Evolutionary conservation across 2,113 vertebrate genomes (phyloP).

Genomic region (Centropus bengalensis): DNA sequence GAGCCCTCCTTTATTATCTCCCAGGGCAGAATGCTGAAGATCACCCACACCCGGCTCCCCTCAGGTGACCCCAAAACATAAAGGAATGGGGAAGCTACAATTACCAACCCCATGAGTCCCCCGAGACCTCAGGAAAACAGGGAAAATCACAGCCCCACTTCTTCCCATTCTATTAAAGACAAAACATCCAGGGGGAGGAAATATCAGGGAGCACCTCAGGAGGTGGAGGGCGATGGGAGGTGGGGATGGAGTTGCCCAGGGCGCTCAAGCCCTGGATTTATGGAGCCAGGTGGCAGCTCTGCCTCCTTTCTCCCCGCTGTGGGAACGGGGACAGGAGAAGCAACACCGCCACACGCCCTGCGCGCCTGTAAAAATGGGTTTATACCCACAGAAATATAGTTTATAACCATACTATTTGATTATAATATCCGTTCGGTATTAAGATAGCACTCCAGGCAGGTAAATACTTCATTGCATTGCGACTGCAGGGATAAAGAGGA

Average conservation of each 20-base stretch:
- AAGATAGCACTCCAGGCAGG: not conserved
- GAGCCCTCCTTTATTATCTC: not conserved
- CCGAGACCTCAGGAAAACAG: not conserved
- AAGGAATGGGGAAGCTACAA: not conserved
- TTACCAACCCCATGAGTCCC: not conserved
- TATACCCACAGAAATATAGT: too few relatives aligned
- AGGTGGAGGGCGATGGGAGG: not conserved
- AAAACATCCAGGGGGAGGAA: not conserved
- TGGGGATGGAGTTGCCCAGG: not conserved
- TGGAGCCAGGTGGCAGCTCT: fast-evolving
- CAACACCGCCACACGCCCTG: fast-evolving
- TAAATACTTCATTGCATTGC: not conserved
- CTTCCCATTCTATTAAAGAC: not conserved
- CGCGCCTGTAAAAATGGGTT: too few relatives aligned
- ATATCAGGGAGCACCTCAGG: not conserved
- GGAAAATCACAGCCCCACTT: not conserved
- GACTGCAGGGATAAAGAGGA: not conserved
- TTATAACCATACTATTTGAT: too few relatives aligned
- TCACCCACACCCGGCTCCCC: not conserved
- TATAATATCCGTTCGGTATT: too few relatives aligned
- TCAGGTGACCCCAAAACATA: not conserved
- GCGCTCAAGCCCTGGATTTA: fast-evolving
- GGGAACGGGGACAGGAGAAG: too few relatives aligned
- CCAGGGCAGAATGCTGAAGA: not conserved
- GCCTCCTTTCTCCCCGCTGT: fast-evolving